Conservation (phyloP, 2,797 vertebrate species). For the Acanthopagrus latus region DNA sequence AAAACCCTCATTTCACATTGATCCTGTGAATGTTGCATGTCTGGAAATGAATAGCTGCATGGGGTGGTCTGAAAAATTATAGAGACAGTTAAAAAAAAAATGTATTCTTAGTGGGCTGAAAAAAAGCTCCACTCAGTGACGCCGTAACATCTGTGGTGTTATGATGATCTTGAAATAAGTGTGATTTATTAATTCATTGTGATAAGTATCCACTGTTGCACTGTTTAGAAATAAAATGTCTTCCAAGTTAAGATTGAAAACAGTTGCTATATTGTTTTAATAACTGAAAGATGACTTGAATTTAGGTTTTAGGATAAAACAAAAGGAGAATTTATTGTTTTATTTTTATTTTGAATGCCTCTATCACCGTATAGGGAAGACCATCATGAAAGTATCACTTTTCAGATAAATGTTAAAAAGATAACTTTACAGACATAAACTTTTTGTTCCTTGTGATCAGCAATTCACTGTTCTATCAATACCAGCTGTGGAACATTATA, state of each 20-base stretch:
- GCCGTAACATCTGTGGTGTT: background rate
- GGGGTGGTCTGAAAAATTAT: slow-evolving; percentile 2
- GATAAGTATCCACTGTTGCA: background rate
- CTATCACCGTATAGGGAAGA: background rate
- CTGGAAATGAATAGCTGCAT: slow-evolving; percentile 5
- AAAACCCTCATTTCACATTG: slow-evolving; percentile 6
- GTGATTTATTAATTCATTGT: background rate
- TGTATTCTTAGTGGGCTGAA: background rate
- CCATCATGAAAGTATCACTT: too few species aligned
- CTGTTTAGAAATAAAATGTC: background rate
- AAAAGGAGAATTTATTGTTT: background rate
- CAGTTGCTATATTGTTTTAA: background rate
- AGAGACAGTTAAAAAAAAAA: background rate
- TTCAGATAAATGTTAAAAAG: too few species aligned
- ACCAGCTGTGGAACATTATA: too few species aligned
- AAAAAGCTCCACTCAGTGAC: background rate
- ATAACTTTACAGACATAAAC: too few species aligned
- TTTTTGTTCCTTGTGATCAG: too few species aligned
- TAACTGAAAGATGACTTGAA: background rate
- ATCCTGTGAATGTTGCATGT: background rate
- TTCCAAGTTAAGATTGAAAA: background rate
- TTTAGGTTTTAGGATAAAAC: background rate
- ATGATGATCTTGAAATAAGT: background rate
- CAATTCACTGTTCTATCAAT: too few species aligned
- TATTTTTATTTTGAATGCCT: background rate